Evolutionary conservation across 2,888 invertebrate genomes (phyloP).

Genomic region (Ecliptopera silaceata): DNA sequence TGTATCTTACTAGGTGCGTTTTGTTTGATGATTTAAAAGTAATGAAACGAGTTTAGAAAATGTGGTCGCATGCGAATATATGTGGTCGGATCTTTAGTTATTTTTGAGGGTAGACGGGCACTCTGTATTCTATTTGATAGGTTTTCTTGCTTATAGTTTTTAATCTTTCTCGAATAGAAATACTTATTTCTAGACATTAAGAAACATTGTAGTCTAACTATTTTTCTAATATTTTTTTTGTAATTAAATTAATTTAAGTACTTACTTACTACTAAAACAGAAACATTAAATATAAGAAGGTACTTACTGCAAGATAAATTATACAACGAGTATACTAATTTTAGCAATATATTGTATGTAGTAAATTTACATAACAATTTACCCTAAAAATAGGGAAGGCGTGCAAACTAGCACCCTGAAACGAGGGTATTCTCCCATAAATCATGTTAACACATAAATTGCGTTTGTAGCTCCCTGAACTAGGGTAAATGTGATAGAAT

Average conservation of each 20-base stretch:
- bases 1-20: neutral
- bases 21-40: too few relatives aligned
- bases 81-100: neutral
- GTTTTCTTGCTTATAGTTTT: too few relatives aligned
- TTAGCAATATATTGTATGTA: neutral
- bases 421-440: constrained; percentile 65
- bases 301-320: too few relatives aligned
- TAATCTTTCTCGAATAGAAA: too few relatives aligned
- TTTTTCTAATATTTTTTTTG: too few relatives aligned
- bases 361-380: constrained; percentile 5
- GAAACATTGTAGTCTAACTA: too few relatives aligned
- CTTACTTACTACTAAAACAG: too few relatives aligned
- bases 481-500: constrained; percentile 67
- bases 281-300: too few relatives aligned
- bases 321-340: too few relatives aligned
- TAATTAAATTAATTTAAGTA: too few relatives aligned
- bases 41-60: neutral
- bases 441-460: constrained; percentile 81
- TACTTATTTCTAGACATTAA: too few relatives aligned
- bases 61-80: neutral
- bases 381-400: constrained; percentile 14
- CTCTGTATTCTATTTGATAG: too few relatives aligned
- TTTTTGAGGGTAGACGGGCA: neutral
- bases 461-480: constrained; percentile 61
- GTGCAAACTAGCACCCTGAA: constrained; percentile 33